Percentiles rank a stretch among this genome's conserved stretches.
These are phyloP conservation scores for Rhopalosiphum nymphaeae DNA, from an alignment of 2,888 invertebrate species.

Conservation along the genomic window DNA sequence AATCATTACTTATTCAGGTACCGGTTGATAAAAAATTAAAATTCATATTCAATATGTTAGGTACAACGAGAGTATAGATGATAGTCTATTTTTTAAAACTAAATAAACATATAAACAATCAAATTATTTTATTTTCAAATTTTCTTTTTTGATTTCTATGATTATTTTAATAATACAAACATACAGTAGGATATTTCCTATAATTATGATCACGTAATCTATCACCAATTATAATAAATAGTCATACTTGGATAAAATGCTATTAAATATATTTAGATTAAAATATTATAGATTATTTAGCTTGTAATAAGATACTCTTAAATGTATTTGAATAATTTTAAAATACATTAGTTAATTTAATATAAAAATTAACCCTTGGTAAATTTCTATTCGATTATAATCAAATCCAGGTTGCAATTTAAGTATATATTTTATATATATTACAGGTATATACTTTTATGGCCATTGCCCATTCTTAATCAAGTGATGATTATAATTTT, in stretches of 20 bases:
- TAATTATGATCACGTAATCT: not conserved
- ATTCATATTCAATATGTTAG: not conserved
- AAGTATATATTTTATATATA: too few species aligned
- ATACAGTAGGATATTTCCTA: not conserved
- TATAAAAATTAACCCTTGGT: not conserved
- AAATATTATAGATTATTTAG: too few species aligned
- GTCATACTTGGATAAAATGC: not conserved
- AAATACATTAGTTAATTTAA: not conserved
- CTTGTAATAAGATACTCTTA: too few species aligned
- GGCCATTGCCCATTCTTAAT: too few species aligned
- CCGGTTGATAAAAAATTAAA: not conserved
- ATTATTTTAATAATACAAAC: not conserved
- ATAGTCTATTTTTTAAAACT: not conserved
- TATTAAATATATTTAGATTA: not conserved
- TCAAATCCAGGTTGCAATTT: too few species aligned
- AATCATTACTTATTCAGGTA: not conserved
- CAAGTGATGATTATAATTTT: too few species aligned
- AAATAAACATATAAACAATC: not conserved
- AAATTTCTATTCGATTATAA: too few species aligned
- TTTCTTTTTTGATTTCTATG: not conserved
- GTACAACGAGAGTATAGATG: not conserved
- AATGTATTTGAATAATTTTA: not conserved
- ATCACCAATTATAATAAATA: not conserved
- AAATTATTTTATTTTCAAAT: not conserved
- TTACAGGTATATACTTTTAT: too few species aligned